Evolutionary conservation across 1,140 invertebrate species (phyloP), one percentile per base, ranked within the genome.

Genomic region (Brachionus paranguensis): DNA sequence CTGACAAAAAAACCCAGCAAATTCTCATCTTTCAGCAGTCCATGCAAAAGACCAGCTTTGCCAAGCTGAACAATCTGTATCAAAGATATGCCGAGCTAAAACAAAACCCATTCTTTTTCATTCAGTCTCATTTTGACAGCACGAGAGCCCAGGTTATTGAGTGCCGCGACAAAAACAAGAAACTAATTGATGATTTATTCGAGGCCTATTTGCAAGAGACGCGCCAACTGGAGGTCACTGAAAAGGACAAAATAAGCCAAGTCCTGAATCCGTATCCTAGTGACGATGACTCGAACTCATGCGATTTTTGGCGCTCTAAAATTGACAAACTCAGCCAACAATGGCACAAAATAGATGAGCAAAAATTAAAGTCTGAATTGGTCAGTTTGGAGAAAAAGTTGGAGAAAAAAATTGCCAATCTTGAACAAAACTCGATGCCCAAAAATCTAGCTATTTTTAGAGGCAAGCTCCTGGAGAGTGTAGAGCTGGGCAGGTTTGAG

Each of bases 211-310:
- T 76, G 24, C 8, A 20, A 29, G 20, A 50, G 7, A 27, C 33
- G 12, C 3, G 5, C 12, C 4, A 50, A 50, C n/a, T n/a, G 6
- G 72, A 76, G 11, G 0, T 12, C 2, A 20, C 47, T 5, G 17
- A 20, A 14, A 76, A 76, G 29, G 47, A 47, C 4, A 76, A 76
- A 50, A 50, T 76, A 29, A 27, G 20, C 14, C 72, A 76, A 27
- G 5, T 50, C 2, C 33, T 76, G 50, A 76, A 76, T 47, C 72
- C 72, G 20, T 76, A 76, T 29, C 72, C 72, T 1, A 76, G 72
- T 53, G 72, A 76, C 10, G 72, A 76, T 27, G 72, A 76, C 50
- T 76, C 72, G 8, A 50, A 76, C 14, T 76, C 72, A 5, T 27
- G 8, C 43, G 45, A 76, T 50, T 76, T 24, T 50, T 50, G 17